Base-by-base conservation (phyloP, 2,888 invertebrate species). In the Protophormia terraenovae region DNA sequence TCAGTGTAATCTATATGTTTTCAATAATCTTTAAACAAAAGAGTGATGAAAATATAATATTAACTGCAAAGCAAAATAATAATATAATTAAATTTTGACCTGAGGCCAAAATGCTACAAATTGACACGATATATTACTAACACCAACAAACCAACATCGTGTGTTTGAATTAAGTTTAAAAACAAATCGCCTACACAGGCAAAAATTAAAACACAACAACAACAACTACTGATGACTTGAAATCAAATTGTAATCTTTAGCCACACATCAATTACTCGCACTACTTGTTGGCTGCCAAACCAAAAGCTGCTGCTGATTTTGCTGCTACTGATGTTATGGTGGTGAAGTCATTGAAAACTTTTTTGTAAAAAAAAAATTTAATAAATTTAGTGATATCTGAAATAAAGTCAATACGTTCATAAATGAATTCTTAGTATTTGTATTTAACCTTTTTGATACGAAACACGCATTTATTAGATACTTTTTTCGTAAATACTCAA, bases 21-120 rank as follows among this genome's bases (percentile, higher is more conserved):
- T 10, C 38, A 12, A 38, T 3, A 45, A 45, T 45, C 29, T 6
- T 29, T 58, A 7, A 2, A 22, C 22, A 38, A 38, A 8, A 41
- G 1, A 35, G 55, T 55, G 71, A 55, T 16, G 53, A 35, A 38
- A 55, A 62, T 35, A 53, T n/a, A 71, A n/a, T 55, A 55, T 27
- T n/a, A n/a, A 27, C 14, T 41, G 4, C 10, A 7, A 3, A 35
- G 22, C 19, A 29, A 35, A 55, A 73, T 55, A 38, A 50, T 3
- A 75, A 38, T 64, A 38, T 19, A 79, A 80, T 64, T 47, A 67
- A 69, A 58, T 87, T 88, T 86, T 86, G 89, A 90, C 89, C 88
- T 81, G 83, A 88, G 91, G 89, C 89, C 88, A 87, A 89, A n/a
- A 89, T 89, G 89, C 89, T 89, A 89, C 83, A 87, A 88, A 89